Evolutionary conservation across 2,797 vertebrate genomes (phyloP).

Genomic region (Acipenser oxyrinchus): DNA sequence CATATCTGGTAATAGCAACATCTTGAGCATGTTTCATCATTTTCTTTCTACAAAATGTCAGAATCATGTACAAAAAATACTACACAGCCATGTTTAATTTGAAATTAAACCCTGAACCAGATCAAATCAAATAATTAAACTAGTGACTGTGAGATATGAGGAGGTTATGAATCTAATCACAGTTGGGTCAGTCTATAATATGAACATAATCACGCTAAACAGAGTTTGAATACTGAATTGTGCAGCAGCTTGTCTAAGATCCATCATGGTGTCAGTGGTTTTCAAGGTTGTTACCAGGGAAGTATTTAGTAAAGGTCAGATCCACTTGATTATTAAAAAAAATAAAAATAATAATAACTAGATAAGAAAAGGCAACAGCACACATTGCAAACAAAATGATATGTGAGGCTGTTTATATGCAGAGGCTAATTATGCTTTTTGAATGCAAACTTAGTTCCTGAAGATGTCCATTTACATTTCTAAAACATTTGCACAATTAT

Average conservation of each 20-base stretch:
- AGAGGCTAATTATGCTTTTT: background rate
- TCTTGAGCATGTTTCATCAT: too few species aligned
- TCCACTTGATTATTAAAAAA: slow-evolving; percentile 36
- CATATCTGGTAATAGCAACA: too few species aligned
- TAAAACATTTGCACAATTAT: too few species aligned
- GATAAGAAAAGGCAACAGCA: slow-evolving; percentile 15
- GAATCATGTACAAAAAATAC: too few species aligned
- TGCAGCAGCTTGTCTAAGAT: slow-evolving; percentile 14
- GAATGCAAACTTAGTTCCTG: too few species aligned
- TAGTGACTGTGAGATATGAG: slow-evolving; percentile 22
- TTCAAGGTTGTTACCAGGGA: slow-evolving; percentile 30
- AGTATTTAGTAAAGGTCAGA: slow-evolving; percentile 28
- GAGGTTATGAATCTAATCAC: slow-evolving; percentile 25
- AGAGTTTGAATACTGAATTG: slow-evolving; percentile 1
- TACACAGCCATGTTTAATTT: background rate
- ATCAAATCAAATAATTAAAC: slow-evolving; percentile 23
- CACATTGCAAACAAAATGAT: slow-evolving; percentile 26
- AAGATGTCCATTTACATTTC: too few species aligned
- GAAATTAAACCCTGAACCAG: slow-evolving; percentile 25
- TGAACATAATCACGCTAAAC: slow-evolving; percentile 3
- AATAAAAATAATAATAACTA: slow-evolving; percentile 13
- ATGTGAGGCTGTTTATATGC: slow-evolving; percentile 1
- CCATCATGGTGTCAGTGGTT: background rate
- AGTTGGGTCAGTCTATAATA: slow-evolving; percentile 13
- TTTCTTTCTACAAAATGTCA: too few species aligned